These are phyloP conservation scores for Atherix ibis DNA, from an alignment of 2,888 invertebrate genomes.

Conservation along the genomic window DNA sequence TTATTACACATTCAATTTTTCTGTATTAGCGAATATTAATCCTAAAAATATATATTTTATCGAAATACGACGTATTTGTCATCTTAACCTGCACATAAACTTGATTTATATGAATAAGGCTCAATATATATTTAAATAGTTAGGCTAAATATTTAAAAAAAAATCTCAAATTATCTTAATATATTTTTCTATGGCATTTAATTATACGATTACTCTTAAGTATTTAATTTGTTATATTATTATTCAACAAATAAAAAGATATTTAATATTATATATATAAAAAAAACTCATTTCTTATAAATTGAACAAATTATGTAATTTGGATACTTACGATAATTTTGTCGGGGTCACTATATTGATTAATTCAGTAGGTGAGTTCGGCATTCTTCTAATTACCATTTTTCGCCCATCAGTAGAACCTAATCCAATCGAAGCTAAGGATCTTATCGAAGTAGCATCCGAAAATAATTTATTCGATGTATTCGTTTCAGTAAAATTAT, in stretches of 20 bases:
- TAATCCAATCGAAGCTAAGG: slow-evolving; percentile 72
- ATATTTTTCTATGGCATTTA: too few species aligned
- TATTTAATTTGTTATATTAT: too few species aligned
- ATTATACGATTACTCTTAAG: too few species aligned
- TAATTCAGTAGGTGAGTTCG: slow-evolving; percentile 70
- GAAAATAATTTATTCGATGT: slow-evolving; percentile 38
- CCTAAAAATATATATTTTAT: too few species aligned
- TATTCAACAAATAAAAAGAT: neutral
- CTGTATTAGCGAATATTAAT: too few species aligned
- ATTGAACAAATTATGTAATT: neutral
- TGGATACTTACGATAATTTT: slow-evolving; percentile 46
- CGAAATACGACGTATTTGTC: too few species aligned
- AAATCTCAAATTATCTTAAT: too few species aligned
- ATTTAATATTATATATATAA: neutral
- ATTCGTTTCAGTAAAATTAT: slow-evolving; percentile 42
- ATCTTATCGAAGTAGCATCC: slow-evolving; percentile 60
- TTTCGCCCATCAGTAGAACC: slow-evolving; percentile 78
- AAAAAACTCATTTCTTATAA: neutral
- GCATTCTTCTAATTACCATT: slow-evolving; percentile 68
- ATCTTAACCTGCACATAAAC: too few species aligned
- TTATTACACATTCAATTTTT: too few species aligned
- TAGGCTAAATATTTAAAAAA: too few species aligned
- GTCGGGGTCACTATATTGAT: slow-evolving; percentile 67
- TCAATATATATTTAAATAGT: too few species aligned
- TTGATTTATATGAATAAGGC: too few species aligned